Evolutionary conservation across 2,113 vertebrate genomes (phyloP).

Genomic region (Leptobrachium ailaonicum): DNA sequence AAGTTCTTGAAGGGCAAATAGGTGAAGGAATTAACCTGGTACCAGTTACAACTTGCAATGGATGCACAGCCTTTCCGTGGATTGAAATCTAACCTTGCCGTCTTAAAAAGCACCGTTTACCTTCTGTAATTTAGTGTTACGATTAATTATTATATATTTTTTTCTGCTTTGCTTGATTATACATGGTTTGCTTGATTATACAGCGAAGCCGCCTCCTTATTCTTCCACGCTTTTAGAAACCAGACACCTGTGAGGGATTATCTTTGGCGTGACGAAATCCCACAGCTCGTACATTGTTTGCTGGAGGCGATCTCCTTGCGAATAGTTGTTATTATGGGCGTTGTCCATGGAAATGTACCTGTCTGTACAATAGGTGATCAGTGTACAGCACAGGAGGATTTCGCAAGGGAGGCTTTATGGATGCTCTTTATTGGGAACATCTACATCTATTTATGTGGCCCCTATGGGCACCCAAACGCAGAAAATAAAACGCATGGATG

Average conservation of each 20-base stretch:
- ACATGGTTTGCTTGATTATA: background rate
- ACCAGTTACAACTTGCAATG: background rate
- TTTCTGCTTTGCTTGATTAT: background rate
- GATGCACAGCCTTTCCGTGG: background rate
- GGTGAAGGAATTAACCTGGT: conserved; percentile 20
- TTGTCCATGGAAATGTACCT: conserved; percentile 28
- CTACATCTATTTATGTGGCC: too few relatives aligned
- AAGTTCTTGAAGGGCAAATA: conserved; percentile 46
- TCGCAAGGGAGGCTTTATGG: background rate
- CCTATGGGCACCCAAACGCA: background rate
- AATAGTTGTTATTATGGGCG: background rate
- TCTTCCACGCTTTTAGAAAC: background rate
- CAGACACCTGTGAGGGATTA: conserved; percentile 6
- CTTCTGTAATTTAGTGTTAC: too few relatives aligned
- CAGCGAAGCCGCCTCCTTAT: background rate
- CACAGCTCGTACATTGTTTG: background rate
- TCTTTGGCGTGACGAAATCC: background rate
- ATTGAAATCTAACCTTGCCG: background rate
- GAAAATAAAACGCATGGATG: background rate
- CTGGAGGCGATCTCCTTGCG: background rate
- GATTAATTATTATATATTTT: too few relatives aligned
- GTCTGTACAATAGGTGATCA: background rate
- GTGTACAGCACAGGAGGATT: background rate
- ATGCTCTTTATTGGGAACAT: too few relatives aligned
- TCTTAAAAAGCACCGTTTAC: background rate